Evolutionary conservation across 2,797 vertebrate genomes (phyloP).

Genomic region (Sebastolobus altivelis): DNA sequence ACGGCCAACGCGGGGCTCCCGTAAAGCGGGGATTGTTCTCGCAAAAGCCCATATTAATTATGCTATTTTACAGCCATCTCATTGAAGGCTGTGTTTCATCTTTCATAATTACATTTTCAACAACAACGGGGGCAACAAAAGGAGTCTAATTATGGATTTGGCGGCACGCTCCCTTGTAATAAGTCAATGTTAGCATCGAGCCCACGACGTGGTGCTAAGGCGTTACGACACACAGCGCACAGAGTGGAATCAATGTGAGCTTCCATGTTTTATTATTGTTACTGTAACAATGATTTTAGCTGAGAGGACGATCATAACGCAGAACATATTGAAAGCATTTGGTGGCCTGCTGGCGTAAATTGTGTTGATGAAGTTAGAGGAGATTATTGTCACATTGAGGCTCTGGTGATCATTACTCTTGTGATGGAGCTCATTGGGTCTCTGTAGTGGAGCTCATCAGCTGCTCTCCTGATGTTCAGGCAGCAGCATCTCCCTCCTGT

Average conservation of each 20-base stretch:
- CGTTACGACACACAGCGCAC: conserved; percentile 20
- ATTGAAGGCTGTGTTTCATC: conserved; percentile 99
- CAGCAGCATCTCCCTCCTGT: conserved; percentile 29
- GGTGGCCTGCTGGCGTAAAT: conserved; percentile 75
- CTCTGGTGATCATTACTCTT: conserved; percentile 79
- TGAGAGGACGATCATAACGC: conserved; percentile 65
- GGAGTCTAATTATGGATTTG: conserved; percentile 95
- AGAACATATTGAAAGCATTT: conserved; percentile 77
- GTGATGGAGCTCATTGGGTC: conserved; percentile 60
- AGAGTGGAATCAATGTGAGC: conserved; percentile 67
- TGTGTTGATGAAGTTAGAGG: conserved; percentile 81
- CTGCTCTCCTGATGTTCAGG: conserved; percentile 69
- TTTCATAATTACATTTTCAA: conserved; percentile 99
- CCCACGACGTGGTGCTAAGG: conserved; percentile 46
- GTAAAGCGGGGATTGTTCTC: conserved; percentile 99
- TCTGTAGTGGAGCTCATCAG: conserved; percentile 55
- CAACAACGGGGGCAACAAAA: conserved; percentile 90
- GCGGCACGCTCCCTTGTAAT: conserved; percentile 79
- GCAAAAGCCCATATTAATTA: conserved; percentile 99
- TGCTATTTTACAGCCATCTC: conserved; percentile 99
- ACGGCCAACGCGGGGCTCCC: conserved; percentile 93
- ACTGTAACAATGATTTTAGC: conserved; percentile 79
- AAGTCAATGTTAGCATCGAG: conserved; percentile 81
- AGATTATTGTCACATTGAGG: conserved; percentile 80
- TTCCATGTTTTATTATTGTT: conserved; percentile 75